phyloP scores from a whole-genome alignment of 2,113 vertebrate genomes.

The Trochalopteron elliotii region DNA sequence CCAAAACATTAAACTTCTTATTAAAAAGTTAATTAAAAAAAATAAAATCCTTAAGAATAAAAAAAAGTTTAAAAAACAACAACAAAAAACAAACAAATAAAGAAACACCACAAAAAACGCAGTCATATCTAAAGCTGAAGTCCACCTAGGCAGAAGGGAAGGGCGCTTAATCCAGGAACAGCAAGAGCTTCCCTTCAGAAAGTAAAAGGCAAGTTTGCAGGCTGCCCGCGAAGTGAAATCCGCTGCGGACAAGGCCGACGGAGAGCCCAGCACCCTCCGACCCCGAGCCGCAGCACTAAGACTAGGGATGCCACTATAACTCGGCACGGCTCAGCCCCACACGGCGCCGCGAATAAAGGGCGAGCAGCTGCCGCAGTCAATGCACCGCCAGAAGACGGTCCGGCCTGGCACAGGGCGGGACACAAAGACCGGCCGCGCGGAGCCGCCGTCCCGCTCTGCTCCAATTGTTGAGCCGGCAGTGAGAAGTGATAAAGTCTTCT shows the following conservation, averaged over 20 bases:
- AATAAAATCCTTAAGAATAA: neutral
- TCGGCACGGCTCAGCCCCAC: neutral
- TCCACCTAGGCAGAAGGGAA: constrained; percentile 22
- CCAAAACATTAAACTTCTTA: neutral
- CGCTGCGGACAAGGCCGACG: neutral
- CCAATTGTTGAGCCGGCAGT: neutral
- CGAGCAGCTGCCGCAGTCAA: neutral
- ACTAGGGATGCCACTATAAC: neutral
- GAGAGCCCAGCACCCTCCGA: neutral
- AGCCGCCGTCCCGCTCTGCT: constrained; percentile 51
- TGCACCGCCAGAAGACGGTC: neutral
- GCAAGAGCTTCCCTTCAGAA: constrained; percentile 52
- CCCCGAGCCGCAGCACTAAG: neutral
- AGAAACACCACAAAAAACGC: neutral
- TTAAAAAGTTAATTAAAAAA: neutral
- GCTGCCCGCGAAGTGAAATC: constrained; percentile 15
- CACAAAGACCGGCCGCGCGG: neutral
- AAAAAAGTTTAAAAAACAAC: neutral
- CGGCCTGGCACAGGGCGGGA: neutral
- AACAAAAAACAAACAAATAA: neutral
- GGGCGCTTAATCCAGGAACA: constrained; percentile 13
- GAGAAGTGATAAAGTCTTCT: constrained; percentile 71
- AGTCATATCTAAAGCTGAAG: neutral
- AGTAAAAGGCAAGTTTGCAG: constrained; percentile 76
- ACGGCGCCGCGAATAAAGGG: neutral